Base-by-base conservation (phyloP, 2,888 invertebrate species). In the Melinaea menophilus region DNA sequence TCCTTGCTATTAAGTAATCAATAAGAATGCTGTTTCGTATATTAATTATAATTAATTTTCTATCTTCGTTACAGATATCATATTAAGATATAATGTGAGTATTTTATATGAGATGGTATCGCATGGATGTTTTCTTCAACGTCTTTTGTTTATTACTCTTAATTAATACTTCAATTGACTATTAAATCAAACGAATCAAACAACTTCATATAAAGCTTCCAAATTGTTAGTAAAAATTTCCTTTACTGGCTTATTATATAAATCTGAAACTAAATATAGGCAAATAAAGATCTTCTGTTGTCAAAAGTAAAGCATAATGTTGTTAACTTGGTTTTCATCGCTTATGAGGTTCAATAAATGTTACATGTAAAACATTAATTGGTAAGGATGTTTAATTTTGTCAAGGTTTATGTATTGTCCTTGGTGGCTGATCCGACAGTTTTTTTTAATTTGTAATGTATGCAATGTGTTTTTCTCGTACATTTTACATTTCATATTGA, bases 291-390 rank as follows among this genome's bases (percentile, higher is more conserved):
- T 41, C 54, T 34, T 61, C 51, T 45, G 11, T 0, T 0, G 2
- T 12, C 7, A 3, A 45, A 22, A n/a, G 57, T 51, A 54, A 57
- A 34, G 13, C 47, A 22, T 12, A 41, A 41, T 41, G 9, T 41
- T 41, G 48, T 46, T 55, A 12, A 58, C 48, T 13, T 31, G 56
- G n/a, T n/a, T n/a, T n/a, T 61, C 51, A 62, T 46, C 59, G 63
- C 59, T 57, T 61, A 55, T 41, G 41, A 59, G 41, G 59, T 69
- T 69, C 62, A 72, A 75, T 5, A 11, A 41, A 41, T 75, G 76
- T 77, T 79, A 81, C 76, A 78, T 74, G 72, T 73, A 73, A 73
- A 71, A 72, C 83, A 84, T 84, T 82, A 80, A 84, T 84, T 83
- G 75, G 79, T 75, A 72, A 76, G 78, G 75, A 65, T 58, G 59